Base-by-base conservation (phyloP, 2,113 vertebrate species). In the Seriola dumerili region DNA sequence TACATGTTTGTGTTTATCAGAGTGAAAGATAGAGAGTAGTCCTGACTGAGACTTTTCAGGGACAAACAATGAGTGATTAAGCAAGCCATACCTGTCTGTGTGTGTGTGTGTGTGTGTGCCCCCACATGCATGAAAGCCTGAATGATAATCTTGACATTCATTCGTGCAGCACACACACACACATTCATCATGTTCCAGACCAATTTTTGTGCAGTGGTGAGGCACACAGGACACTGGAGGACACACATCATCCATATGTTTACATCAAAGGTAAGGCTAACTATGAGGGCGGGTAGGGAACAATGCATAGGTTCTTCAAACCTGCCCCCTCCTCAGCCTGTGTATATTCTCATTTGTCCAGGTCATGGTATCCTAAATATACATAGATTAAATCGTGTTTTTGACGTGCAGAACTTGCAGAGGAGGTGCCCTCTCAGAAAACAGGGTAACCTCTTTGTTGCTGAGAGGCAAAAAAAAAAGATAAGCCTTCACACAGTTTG, bases 1-100 rank as follows among this genome's bases (percentile, higher is more conserved):
- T 46, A 14, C 25, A 3, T 46, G 16, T 5, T 14, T 50, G 70
- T 78, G 72, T 80, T 78, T 64, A 25, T 84, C 50, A 76, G 54
- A 13, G 61, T 75, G 69, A 88, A 73, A 46, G 64, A 78, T 16
- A 48, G 36, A 78, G 50, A 59, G 7, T 29, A 44, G 46, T 52
- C 73, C n/a, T 36, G 36, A 81, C 7, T 16, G 42, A 64, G 69
- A 64, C 73, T 75, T 83, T 63, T 81, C 68, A 85, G 68, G 77
- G 74, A 69, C 83, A 81, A 78, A 80, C 50, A 8, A 6, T 6
- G 59, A 82, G 38, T 17, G 78, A 87, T 25, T 46, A 59, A 42
- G 58, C 19, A 2, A 52, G 58, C 46, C 70, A 44, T 61, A 16
- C 32, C 50, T 48, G 34, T 10, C 14, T 21, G 57, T 57, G 12